These are phyloP conservation scores for Tyrannus savana DNA, from an alignment of 2,113 vertebrate genomes.

Conservation along the genomic window DNA sequence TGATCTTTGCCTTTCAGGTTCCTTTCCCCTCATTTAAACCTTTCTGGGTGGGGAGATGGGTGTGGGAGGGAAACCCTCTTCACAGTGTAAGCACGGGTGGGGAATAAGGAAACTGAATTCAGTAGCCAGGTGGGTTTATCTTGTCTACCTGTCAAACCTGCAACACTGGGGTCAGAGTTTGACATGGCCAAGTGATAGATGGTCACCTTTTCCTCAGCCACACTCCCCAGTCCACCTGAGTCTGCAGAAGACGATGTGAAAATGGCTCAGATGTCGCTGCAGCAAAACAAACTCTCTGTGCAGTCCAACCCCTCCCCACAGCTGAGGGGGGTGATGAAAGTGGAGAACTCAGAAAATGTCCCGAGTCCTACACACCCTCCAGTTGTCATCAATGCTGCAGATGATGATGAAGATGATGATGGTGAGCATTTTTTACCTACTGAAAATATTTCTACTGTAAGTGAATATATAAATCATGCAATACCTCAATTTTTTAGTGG, in stretches of 20 bases:
- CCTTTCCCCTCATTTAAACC: neutral
- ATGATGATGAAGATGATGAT: slow-evolving; percentile 95
- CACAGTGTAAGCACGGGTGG: neutral
- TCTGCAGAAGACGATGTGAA: slow-evolving; percentile 79
- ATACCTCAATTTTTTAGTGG: rapidly evolving
- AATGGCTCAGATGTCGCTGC: slow-evolving; percentile 57
- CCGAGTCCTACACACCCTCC: slow-evolving; percentile 97
- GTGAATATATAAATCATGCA: rapidly evolving
- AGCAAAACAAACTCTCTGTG: slow-evolving; percentile 75
- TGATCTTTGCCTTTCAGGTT: neutral
- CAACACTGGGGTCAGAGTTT: neutral
- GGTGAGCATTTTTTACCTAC: slow-evolving; percentile 65
- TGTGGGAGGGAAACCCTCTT: neutral
- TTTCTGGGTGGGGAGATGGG: neutral
- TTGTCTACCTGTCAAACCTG: too few relatives aligned
- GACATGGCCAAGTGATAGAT: neutral
- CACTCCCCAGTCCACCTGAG: slow-evolving; percentile 64
- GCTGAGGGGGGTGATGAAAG: slow-evolving; percentile 88
- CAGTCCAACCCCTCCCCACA: slow-evolving; percentile 84
- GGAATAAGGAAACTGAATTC: neutral
- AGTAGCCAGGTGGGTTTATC: neutral
- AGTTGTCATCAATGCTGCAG: slow-evolving; percentile 93
- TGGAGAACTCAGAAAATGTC: slow-evolving; percentile 89
- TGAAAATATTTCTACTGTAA: neutral
- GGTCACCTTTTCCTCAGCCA: slow-evolving; percentile 36